Base-by-base conservation (phyloP, 1,140 invertebrate genomes). In the Trachymyrmex septentrionalis region DNA sequence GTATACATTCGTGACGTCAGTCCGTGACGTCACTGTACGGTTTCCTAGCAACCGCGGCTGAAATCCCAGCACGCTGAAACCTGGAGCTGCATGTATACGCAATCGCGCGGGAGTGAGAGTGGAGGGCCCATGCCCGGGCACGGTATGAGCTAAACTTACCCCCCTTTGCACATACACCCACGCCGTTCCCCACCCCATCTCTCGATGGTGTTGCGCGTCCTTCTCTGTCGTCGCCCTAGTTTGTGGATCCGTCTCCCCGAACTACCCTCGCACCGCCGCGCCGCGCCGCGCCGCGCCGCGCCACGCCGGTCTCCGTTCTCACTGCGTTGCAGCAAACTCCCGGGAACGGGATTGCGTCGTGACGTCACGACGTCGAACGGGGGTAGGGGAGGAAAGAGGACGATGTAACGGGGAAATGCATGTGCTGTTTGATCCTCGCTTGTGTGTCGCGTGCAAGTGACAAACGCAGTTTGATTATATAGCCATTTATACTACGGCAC, bases 21-120 rank as follows among this genome's bases (percentile, higher is more conserved):
- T 19, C 48, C 19, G 50, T 92, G 92, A 92, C 92, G 92, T 92
- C 92, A 92, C 67, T 61, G 61, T 78, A 69, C 64, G 64, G 91
- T 92, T 16, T 80, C 92, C 85, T 87, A 85, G 91, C 86, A 92
- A 93, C 91, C 84, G 63, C 27, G 89, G 85, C 85, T 90, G 92
- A 92, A 93, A 93, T 93, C 91, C 92, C 89, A 88, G 90, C 88
- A 89, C 75, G 88, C 87, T 75, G 71, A 78, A 87, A 71, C 61
- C 72, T 34, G 80, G 30, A 66, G 73, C 61, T 72, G 87, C 78
- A 86, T 84, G 88, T 89, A 87, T 61, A 66, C 67, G n/a, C 67
- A 24, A n/a, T 14, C 34, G 55, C 55, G 55, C 55, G 57, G 81
- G 21, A 57, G 86, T 67, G 86, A 24, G 86, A 73, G 86, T 69